Evolutionary conservation across 2,888 invertebrate genomes (phyloP), one percentile per base, ranked within the genome.

Genomic region (Napeogenes inachia): DNA sequence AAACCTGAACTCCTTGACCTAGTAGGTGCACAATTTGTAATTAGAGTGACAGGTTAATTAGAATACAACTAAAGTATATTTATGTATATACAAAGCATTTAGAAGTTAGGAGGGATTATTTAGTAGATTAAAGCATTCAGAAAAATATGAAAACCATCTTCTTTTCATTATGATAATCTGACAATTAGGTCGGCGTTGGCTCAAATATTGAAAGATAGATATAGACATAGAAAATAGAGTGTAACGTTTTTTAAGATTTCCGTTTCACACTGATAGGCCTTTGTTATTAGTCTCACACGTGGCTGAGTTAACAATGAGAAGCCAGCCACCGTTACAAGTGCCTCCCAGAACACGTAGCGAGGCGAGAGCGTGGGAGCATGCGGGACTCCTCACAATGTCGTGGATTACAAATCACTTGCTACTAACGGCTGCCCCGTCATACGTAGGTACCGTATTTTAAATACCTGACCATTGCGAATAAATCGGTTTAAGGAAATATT

Each of bases 301-400:
- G 86, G 82, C 80, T 73, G 72, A 79, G 76, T 84, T 77, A 78
- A 78, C 80, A 80, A 81, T 81, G 77, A 72, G 73, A 71, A 73
- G 72, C 71, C 74, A 71, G 74, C 73, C 68, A 74, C 75, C 74
- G 70, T 71, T 66, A 66, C 66, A 64, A 69, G 70, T 69, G 68
- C 64, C 61, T 62, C 67, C 62, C 65, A 62, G 67, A 64, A 61
- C 71, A 65, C 70, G 68, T 68, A 68, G 58, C 65, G 84, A 84
- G 78, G 71, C 74, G 84, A 85, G 77, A 81, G 78, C 87, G 87
- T 87, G 87, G 80, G 87, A 88, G 75, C 75, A 85, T 86, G 83
- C 85, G 84, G 84, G 81, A 75, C 59, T 65, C 71, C 68, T 63
- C 68, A 69, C 71, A 67, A 68, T 71, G 71, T 71, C 71, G 64